Evolutionary conservation across 1,140 invertebrate species (phyloP).

Genomic region (Copidosoma floridanum): DNA sequence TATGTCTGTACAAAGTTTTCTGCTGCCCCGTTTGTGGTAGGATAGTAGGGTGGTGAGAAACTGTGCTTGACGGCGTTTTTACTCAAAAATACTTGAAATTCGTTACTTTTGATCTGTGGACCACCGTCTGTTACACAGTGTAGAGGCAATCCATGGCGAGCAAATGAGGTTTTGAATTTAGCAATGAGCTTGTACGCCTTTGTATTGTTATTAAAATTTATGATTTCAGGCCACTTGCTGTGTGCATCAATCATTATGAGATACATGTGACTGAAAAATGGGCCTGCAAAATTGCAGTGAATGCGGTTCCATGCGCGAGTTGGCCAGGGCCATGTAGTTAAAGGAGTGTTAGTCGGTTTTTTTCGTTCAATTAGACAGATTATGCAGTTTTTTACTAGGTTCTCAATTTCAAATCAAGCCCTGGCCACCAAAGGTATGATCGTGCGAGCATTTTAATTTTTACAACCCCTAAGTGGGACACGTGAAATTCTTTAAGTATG

Average conservation of each 20-base stretch:
- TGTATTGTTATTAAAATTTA: constrained; percentile 10
- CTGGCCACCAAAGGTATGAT: constrained; percentile 51
- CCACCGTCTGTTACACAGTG: constrained; percentile 22
- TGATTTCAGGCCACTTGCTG: too few relatives aligned
- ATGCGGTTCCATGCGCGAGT: constrained; percentile 14
- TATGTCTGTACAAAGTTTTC: constrained; percentile 41
- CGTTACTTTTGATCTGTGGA: constrained; percentile 28
- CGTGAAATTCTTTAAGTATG: constrained; percentile 39
- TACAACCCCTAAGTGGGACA: constrained; percentile 48
- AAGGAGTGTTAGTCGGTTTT: constrained; percentile 30
- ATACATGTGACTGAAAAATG: constrained; percentile 14
- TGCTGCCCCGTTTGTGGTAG: constrained; percentile 42
- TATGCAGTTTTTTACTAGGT: not conserved
- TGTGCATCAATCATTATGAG: constrained; percentile 21
- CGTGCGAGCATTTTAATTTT: constrained; percentile 50
- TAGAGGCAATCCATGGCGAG: constrained; percentile 27
- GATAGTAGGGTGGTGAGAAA: constrained; percentile 40
- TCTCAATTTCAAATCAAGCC: constrained; percentile 48
- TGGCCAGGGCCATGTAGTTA: constrained; percentile 49
- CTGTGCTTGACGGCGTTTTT: constrained; percentile 36
- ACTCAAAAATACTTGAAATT: constrained; percentile 34
- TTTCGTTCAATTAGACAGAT: constrained; percentile 5
- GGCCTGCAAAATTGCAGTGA: constrained; percentile 17
- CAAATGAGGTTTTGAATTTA: constrained; percentile 8
- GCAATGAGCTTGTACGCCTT: constrained; percentile 22